Evolutionary conservation across 2,797 vertebrate genomes (phyloP).

Genomic region (Tauraco hartlaubi): DNA sequence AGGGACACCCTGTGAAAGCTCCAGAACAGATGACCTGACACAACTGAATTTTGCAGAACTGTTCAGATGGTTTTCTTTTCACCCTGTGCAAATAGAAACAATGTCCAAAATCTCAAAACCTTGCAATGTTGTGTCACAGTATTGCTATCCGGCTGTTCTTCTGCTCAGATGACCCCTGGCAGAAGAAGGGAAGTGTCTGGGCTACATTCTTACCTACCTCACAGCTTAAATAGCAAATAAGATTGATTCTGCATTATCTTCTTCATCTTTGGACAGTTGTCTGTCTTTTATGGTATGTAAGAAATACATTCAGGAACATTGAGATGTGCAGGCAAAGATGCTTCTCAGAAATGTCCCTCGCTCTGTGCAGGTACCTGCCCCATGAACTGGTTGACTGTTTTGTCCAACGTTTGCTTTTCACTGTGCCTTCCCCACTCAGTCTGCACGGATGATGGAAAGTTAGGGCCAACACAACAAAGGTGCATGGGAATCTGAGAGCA

Average conservation of each 20-base stretch:
- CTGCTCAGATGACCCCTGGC: neutral
- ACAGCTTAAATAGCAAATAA: neutral
- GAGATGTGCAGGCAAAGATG: neutral
- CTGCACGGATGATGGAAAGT: neutral
- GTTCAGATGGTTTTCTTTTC: neutral
- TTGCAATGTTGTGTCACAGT: neutral
- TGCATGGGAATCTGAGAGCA: neutral
- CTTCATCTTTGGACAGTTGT: neutral
- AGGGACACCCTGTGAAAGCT: neutral
- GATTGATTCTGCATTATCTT: neutral
- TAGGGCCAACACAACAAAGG: neutral
- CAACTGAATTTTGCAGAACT: neutral
- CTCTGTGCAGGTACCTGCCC: neutral
- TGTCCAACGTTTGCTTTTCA: neutral
- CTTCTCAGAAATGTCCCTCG: neutral
- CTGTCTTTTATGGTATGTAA: neutral
- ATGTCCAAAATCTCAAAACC: neutral
- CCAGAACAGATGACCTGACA: neutral
- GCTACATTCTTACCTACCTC: neutral
- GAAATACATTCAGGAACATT: fast-evolving
- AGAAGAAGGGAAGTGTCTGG: neutral
- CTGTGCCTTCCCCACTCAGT: neutral
- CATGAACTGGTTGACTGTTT: neutral
- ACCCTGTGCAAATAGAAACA: neutral
- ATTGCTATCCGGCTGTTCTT: neutral